These are phyloP conservation scores for Diacarnus erythraeanus DNA, from an alignment of 37 sponge, comb jelly and placozoan species.

Conservation along the genomic window DNA sequence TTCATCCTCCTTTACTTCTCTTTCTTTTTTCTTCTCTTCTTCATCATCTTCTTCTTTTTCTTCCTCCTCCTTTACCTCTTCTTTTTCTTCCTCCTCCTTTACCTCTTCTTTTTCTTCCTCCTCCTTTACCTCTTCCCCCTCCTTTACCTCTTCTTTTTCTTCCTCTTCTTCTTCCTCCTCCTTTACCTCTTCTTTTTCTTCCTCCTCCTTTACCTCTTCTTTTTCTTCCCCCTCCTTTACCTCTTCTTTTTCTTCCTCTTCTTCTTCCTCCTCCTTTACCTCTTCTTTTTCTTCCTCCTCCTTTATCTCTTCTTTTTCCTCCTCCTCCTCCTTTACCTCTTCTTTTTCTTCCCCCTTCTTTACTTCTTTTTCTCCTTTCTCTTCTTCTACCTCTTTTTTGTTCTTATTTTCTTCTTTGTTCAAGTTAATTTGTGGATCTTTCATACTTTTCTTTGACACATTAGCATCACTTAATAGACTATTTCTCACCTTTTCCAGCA, in stretches of 20 bases:
- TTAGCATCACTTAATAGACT: too few relatives aligned
- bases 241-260: neutral
- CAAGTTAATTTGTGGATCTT: too few relatives aligned
- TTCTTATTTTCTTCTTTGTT: too few relatives aligned
- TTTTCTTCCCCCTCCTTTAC: neutral
- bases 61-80: neutral
- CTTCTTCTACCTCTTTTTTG: too few relatives aligned
- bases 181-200: neutral
- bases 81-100: neutral
- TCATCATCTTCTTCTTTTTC: neutral
- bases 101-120: neutral
- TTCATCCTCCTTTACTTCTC: neutral
- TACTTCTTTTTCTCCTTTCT: neutral
- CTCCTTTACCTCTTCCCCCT: too few relatives aligned
- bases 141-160: neutral
- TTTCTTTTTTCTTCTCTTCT: neutral
- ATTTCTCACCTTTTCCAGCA: too few relatives aligned
- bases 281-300: neutral
- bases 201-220: too few relatives aligned
- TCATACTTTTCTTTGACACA: too few relatives aligned
- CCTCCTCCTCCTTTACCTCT: neutral
- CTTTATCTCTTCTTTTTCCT: neutral
- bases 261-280: neutral
- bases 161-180: neutral
- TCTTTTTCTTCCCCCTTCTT: neutral